Base-by-base conservation (phyloP, 2,797 vertebrate genomes). In the Lepilemur septentrionalis region DNA sequence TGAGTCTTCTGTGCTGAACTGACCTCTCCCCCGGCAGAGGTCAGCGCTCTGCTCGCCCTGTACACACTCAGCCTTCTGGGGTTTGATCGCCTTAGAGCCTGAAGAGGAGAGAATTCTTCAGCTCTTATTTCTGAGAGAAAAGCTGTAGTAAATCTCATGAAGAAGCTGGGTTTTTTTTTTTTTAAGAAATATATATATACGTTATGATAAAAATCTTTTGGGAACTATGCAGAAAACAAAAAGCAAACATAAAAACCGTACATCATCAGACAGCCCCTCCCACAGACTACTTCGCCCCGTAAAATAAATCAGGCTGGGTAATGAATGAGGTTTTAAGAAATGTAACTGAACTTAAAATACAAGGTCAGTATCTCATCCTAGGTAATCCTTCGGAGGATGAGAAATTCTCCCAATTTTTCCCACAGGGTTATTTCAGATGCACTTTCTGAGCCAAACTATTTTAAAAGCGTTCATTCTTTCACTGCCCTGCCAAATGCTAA, bases 351-450 rank as follows among this genome's bases (percentile, higher is more conserved):
- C 93, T 97, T 95, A 97, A 95, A 96, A 78, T 52, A 93, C 92
- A 90, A 97, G 96, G 96, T 97, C 96, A 97, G 97, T 97, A 90
- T 97, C 96, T 94, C 95, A 86, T 97, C 95, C 89, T 97, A 97
- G 97, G 97, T 98, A 96, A 97, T 96, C 96, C 97, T 95, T 85
- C 28, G 20, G 83, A 97, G 93, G 96, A 94, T 89, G 91, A 96
- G 96, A 96, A 97, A 92, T 73, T 96, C 94, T 97, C 93, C 69
- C 43, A 73, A 69, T 97, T 97, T 97, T 97, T 97, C 97, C 97
- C 97, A 98, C 96, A 97, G 97, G 95, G 86, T 97, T 96, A 96
- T 94, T 97, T 97, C 97, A 97, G 83, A 97, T 95, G 86, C 8
- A 43, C 81, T 95, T 96, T 87, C 93, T 32, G 95, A 97, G 96